A percentile compares a stretch with the other conserved stretches of the same genome.
Conservation (phyloP, 2,113 vertebrate species). For the Petroica traversi region DNA sequence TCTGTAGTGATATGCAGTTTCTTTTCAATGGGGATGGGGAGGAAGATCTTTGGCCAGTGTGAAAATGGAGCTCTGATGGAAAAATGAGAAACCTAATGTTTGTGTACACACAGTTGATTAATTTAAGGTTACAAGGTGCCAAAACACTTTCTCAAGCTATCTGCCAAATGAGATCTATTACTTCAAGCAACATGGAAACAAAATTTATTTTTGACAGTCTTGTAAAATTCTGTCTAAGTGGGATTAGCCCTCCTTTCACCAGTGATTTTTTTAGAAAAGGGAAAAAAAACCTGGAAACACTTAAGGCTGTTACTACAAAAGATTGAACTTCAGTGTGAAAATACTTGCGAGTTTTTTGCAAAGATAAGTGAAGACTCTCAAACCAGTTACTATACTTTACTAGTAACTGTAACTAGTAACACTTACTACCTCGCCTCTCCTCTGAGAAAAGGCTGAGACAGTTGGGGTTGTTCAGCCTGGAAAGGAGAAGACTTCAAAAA, state of each 20-base stretch:
- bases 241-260: background rate
- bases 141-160: background rate
- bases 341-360: background rate
- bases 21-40: background rate
- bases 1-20: background rate
- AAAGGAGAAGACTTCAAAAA: background rate
- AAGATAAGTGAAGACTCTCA: background rate
- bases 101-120: background rate
- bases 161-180: background rate
- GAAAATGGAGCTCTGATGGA: background rate
- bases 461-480: background rate
- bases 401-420: background rate
- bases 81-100: background rate
- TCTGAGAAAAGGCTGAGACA: background rate
- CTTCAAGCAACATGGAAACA: background rate
- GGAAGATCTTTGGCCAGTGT: background rate
- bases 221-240: background rate
- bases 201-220: constrained; percentile 5
- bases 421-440: background rate
- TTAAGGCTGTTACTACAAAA: background rate
- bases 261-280: background rate
- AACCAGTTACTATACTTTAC: background rate
- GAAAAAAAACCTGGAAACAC: background rate
- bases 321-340: background rate
- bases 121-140: constrained; percentile 20